These are phyloP conservation scores for Dendrolimus kikuchii DNA, from an alignment of 1,140 invertebrate genomes.

Conservation along the genomic window DNA sequence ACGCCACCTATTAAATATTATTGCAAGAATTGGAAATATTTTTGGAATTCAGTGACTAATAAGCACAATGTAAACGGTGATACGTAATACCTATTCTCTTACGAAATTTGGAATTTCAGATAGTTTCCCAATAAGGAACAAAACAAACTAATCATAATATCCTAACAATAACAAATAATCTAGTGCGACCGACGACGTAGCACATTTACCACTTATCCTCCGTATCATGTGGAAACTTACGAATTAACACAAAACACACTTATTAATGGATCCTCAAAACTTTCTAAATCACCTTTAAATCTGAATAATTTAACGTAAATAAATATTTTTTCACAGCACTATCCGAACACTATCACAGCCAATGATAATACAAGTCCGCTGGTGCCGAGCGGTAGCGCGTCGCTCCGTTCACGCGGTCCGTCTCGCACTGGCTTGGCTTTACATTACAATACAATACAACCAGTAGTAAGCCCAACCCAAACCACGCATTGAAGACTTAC, in stretches of 20 bases:
- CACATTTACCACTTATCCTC: slow-evolving; percentile 56
- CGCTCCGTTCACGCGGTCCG: slow-evolving; percentile 29
- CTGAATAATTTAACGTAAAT: not conserved
- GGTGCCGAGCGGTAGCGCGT: slow-evolving; percentile 18
- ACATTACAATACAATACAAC: slow-evolving; percentile 20
- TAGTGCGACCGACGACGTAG: slow-evolving; percentile 32
- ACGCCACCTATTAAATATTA: too few relatives aligned
- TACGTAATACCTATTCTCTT: too few relatives aligned
- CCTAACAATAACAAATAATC: slow-evolving; percentile 23
- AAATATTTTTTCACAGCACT: slow-evolving; percentile 14
- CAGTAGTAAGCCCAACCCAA: slow-evolving; percentile 34
- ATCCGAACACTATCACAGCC: slow-evolving; percentile 4
- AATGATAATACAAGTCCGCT: slow-evolving; percentile 8
- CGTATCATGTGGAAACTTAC: slow-evolving; percentile 50
- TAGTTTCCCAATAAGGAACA: not conserved
- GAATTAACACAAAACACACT: slow-evolving; percentile 21
- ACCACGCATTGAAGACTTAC: slow-evolving; percentile 46
- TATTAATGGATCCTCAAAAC: not conserved
- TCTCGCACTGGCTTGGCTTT: slow-evolving; percentile 35
- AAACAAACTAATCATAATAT: not conserved
- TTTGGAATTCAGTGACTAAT: too few relatives aligned
- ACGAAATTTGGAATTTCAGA: too few relatives aligned
- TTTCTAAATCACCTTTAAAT: too few relatives aligned
- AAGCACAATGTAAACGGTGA: too few relatives aligned
- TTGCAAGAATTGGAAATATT: too few relatives aligned